These are phyloP conservation scores for Abramis brama DNA, from an alignment of 2,113 vertebrate genomes.

Conservation along the genomic window DNA sequence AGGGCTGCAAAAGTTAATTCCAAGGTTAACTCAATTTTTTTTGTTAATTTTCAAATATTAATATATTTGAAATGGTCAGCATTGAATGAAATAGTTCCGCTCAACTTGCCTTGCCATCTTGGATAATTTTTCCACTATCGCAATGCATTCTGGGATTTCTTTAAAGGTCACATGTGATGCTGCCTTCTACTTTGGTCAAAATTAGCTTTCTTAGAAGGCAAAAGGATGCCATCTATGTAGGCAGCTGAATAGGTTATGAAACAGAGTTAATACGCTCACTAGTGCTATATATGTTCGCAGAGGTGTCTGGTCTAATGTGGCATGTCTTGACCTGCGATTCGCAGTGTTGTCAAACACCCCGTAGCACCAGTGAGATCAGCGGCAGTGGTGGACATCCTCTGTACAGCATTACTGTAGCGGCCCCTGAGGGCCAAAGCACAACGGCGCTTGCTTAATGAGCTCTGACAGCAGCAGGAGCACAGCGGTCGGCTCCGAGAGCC, in stretches of 20 bases:
- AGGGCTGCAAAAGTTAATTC: not conserved
- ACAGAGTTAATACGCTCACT: not conserved
- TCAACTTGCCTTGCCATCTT: not conserved
- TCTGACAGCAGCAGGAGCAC: constrained; percentile 14
- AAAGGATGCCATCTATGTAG: not conserved
- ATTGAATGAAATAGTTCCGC: not conserved
- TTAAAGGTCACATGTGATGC: not conserved
- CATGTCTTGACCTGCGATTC: constrained; percentile 14
- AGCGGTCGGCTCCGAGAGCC: not conserved
- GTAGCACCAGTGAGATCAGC: not conserved
- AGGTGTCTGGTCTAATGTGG: constrained; percentile 6
- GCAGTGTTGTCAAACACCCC: constrained; percentile 23
- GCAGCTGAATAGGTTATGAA: not conserved
- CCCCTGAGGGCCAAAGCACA: constrained; percentile 28
- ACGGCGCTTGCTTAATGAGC: constrained; percentile 38
- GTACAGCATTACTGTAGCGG: not conserved
- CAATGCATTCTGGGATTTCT: not conserved
- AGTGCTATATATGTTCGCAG: not conserved
- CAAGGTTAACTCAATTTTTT: not conserved
- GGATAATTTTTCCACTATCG: not conserved
- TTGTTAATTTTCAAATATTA: not conserved
- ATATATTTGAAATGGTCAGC: not conserved
- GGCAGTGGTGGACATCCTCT: not conserved
- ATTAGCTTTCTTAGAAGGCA: not conserved
- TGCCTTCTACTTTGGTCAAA: not conserved